Conservation (phyloP, 2,888 invertebrate genomes). For the Dicycla oo region DNA sequence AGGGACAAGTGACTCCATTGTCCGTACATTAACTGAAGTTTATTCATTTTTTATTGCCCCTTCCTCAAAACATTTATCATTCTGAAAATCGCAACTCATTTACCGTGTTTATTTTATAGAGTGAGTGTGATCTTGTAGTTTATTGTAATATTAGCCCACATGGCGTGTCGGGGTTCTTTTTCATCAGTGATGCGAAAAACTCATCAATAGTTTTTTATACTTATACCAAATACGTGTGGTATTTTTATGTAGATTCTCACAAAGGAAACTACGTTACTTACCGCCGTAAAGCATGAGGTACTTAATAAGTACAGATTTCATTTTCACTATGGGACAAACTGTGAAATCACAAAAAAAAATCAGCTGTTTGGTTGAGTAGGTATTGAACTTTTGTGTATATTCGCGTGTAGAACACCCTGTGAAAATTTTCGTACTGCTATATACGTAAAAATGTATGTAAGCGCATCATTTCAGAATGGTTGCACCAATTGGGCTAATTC, state of each 20-base stretch:
- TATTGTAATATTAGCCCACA: slow-evolving; percentile 51
- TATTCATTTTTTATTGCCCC: slow-evolving; percentile 70
- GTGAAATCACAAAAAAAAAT: too few species aligned
- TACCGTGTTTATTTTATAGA: slow-evolving; percentile 76
- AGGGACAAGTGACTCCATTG: slow-evolving; percentile 84
- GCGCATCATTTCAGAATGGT: too few species aligned
- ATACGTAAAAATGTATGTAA: too few species aligned
- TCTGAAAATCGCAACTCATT: slow-evolving; percentile 78
- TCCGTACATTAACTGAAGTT: slow-evolving; percentile 79
- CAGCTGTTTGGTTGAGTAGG: too few species aligned
- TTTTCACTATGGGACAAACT: too few species aligned
- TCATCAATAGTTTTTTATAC: not conserved
- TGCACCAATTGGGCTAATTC: too few species aligned
- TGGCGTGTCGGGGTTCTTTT: slow-evolving; percentile 21
- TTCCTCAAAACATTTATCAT: slow-evolving; percentile 79
- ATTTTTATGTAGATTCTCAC: not conserved
- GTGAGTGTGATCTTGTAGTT: slow-evolving; percentile 48
- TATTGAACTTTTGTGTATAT: too few species aligned
- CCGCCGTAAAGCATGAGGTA: not conserved
- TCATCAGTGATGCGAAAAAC: not conserved
- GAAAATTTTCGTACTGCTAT: too few species aligned
- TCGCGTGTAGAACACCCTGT: too few species aligned
- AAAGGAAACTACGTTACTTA: not conserved
- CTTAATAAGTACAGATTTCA: too few species aligned
- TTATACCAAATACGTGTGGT: not conserved